Base-by-base conservation (phyloP, 2,113 vertebrate genomes). In the Benitochromis conjunctus region DNA sequence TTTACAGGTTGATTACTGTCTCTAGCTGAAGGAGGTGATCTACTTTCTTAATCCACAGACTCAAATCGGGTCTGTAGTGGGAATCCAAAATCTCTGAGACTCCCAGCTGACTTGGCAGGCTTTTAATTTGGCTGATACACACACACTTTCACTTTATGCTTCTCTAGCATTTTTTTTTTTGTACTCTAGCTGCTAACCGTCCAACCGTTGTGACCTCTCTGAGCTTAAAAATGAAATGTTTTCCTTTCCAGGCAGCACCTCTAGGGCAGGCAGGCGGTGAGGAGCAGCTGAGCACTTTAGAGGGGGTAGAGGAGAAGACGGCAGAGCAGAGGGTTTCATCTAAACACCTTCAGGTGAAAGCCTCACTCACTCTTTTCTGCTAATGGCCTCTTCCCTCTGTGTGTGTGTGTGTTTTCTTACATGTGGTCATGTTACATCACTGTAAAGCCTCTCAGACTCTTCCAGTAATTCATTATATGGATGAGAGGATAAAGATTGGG, bases 371-470 rank as follows among this genome's bases (percentile, higher is more conserved):
- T 46, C 5, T 2, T 34, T 53, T 10, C 21, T 54, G 21, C 80
- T 88, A 88, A 82, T 80, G 83, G 82, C 56, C 43, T 84, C 62
- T 24, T 41, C 38, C 21, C 24, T 55, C 31, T 81, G 36, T 82
- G 21, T 48, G 34, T 85, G 60, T 74, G 58, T 29, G 29, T 29
- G 29, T 29, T 66, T 78, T 74, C 43, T n/a, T n/a, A 12, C 64
- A 80, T 87, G 83, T 74, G 85, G 21, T 88, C 83, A 36, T 31
- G 86, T 93, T 90, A 89, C 92, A 88, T 92, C 87, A 90, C 69
- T 21, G 36, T 82, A 92, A 94, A 92, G 86, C 92, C 81, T 92
- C 90, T 93, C 81, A 88, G 91, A 86, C 86, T 79, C 85, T 87
- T 90, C 88, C 90, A 31, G 83, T 57, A 74, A 38, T 83, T 92